These are phyloP conservation scores for Scaptomyza cyrtandrae DNA, from an alignment of 2,888 invertebrate species.

Conservation along the genomic window DNA sequence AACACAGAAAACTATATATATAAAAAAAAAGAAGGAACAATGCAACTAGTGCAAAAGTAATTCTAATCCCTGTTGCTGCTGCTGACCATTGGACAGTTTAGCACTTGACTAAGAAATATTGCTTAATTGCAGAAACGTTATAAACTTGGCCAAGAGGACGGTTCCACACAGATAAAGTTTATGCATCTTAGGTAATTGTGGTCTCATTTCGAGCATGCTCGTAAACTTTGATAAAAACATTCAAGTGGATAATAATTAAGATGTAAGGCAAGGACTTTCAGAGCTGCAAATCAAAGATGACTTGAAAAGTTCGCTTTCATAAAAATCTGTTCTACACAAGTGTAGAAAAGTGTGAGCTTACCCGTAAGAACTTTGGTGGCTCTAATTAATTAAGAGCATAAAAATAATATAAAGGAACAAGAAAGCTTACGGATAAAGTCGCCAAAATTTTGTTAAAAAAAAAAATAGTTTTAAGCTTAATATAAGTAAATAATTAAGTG, in stretches of 20 bases:
- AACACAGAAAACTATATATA: neutral
- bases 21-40: constrained; percentile 23
- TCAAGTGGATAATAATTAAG: constrained; percentile 12
- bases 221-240: constrained; percentile 25
- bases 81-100: constrained; percentile 45
- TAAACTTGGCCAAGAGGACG: constrained; percentile 44
- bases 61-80: constrained; percentile 47
- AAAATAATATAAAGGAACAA: neutral
- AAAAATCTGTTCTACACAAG: neutral
- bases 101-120: constrained; percentile 62
- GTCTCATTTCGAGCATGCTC: constrained; percentile 26
- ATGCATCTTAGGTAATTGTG: constrained; percentile 33
- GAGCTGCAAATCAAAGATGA: neutral
- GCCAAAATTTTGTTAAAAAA: no score
- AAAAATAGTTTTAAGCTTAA: no score
- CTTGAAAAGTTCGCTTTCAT: neutral
- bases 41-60: constrained; percentile 40
- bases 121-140: constrained; percentile 63
- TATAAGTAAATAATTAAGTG: no score
- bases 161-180: constrained; percentile 39
- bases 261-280: neutral
- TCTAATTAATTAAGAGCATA: neutral
- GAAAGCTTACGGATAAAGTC: no score
- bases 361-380: neutral
- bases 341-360: neutral